Evolutionary conservation across 2,113 vertebrate genomes (phyloP), one percentile per base, ranked within the genome.

Genomic region (Gambusia affinis): DNA sequence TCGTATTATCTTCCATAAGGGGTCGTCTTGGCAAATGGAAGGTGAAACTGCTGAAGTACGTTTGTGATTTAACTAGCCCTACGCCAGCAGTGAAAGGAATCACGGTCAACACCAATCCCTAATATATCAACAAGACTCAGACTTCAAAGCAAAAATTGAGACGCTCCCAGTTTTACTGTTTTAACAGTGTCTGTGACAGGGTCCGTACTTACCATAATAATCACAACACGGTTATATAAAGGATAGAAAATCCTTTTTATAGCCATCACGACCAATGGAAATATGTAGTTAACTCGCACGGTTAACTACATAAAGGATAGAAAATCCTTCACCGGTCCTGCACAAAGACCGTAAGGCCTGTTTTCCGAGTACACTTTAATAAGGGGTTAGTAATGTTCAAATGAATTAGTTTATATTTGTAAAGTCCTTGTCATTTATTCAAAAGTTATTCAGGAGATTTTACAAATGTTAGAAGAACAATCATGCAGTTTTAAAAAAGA

Each of bases 31-130:
- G 78, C 70, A 77, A 83, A 77, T 73, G 73, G 64, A 72, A 80
- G 83, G 75, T 74, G 72, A 68, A 67, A 31, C 63, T 44, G 19
- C 2, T 62, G 82, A 89, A 87, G 88, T 85, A 42, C 63, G 89
- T 64, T 81, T 87, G 64, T 3, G 14, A 60, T 87, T 86, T 6
- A 62, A 0, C 0, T 0, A 2, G 12, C 0, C 24, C 27, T 27
- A 72, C 69, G 3, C 51, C 28, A 47, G 7, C 37, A 1, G 67
- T 37, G 66, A 64, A 71, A 73, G 65, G 68, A 4, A 31, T 0
- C 0, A 3, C 0, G 0, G 4, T 12, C 1, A 28, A 2, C 0
- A 24, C 28, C 19, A 64, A 17, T 28, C 44, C 12, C 39, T 37
- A 67, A 37, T 35, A 51, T 1, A 27, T 39, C 35, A 73, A 62